Base-by-base conservation (phyloP, 2,888 invertebrate genomes). In the Xanthia togata region DNA sequence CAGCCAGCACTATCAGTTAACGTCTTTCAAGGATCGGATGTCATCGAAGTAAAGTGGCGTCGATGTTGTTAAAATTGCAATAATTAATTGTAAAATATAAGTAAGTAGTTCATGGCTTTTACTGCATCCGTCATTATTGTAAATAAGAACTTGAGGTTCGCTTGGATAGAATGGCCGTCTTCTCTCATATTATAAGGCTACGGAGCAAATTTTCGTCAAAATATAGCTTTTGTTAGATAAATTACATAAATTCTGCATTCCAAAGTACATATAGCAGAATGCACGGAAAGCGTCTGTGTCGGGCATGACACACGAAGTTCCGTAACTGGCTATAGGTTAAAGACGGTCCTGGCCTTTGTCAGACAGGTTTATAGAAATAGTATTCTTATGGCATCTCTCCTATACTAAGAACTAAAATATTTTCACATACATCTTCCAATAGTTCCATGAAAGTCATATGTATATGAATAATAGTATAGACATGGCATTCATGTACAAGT, bases 341-440 rank as follows among this genome's bases (percentile, higher is more conserved):
- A 78, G 73, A 73, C 76, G 70, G 64, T 53, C 73, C 83, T 73
- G 79, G 76, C 76, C 83, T 76, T 76, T 76, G 50, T 73, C 38
- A 62, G 70, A 83, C 76, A 79, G 80, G 80, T 79, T 79, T 83
- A 76, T 79, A 71, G 73, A 71, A 79, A 79, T 82, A 69, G 64
- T 76, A 73, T 73, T 83, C 73, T 57, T 65, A 78, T 50, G 53
- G 76, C 71, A 69, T 80, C 64, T 72, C 64, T 64, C 60, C 17
- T 63, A 70, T 57, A 68, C 70, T 73, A 71, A 74, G 59, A 59
- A 67, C 53, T 72, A 50, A 77, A 72, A 72, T 83, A 76, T 84
- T 71, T 81, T 78, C 72, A 78, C 78, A 71, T 55, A 76, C 71
- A 64, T 76, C 81, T 78, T 83, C 78, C 81, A 78, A 80, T 80